Conservation (phyloP, 92 coral and sea anemone species). For the Montipora capitata region DNA sequence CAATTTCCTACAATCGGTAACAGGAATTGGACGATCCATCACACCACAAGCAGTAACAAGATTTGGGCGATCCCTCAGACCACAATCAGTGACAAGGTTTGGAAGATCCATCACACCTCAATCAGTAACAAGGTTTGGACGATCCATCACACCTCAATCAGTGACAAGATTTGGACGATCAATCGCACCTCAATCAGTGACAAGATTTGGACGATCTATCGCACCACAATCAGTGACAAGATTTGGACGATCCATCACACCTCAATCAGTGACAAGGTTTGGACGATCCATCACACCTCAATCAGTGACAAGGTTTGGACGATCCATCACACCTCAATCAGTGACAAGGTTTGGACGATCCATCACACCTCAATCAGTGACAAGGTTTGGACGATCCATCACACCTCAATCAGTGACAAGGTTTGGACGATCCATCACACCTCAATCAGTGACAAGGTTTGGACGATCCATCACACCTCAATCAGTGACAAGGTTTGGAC, state of each 20-base stretch:
- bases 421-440: not conserved
- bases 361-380: not conserved
- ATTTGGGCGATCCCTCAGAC: not conserved
- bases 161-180: conserved; percentile 19
- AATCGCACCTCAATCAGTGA: not conserved
- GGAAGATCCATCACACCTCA: not conserved
- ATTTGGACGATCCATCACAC: not conserved
- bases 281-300: not conserved
- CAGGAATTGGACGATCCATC: not conserved
- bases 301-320: conserved; percentile 9
- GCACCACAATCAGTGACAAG: not conserved
- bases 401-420: not conserved
- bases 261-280: not conserved
- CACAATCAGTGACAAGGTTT: not conserved
- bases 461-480: not conserved
- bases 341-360: not conserved
- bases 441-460: conserved; percentile 8
- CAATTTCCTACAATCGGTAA: not conserved
- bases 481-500: not conserved
- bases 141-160: not conserved
- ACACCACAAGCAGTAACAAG: not conserved
- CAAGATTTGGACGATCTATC: not conserved
- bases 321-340: not conserved
- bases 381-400: conserved; percentile 5
- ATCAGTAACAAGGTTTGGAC: not conserved